Conservation (phyloP, 2,113 vertebrate species). For the Leptosomus discolor region DNA sequence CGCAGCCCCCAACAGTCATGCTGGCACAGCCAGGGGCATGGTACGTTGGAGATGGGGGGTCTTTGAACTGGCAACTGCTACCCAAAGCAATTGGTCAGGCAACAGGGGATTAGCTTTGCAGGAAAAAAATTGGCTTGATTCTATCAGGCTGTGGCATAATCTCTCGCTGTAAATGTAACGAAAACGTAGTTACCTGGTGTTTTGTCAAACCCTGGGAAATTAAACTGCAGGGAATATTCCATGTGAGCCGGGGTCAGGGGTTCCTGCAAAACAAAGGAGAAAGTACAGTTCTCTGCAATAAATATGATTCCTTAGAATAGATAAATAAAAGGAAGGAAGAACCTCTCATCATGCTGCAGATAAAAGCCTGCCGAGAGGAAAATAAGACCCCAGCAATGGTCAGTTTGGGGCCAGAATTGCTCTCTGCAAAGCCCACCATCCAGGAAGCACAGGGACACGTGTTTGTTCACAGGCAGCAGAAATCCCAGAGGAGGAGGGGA, state of each 20-base stretch:
- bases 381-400: not conserved
- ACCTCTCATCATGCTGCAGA: not conserved
- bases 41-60: not conserved
- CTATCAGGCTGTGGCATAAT: not conserved
- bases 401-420: not conserved
- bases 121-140: not conserved
- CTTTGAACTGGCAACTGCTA: slow-evolving; percentile 28
- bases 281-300: not conserved
- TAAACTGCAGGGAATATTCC: not conserved
- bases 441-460: slow-evolving; percentile 14
- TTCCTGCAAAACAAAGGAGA: slow-evolving; percentile 36
- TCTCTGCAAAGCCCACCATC: not conserved
- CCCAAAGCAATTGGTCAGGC: not conserved
- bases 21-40: not conserved
- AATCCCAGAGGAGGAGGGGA: slow-evolving; percentile 42
- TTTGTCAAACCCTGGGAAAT: slow-evolving; percentile 13
- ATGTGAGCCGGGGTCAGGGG: not conserved
- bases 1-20: not conserved
- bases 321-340: slow-evolving; percentile 52
- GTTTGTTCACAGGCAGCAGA: slow-evolving; percentile 47
- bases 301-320: not conserved
- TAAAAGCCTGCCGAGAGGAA: not conserved
- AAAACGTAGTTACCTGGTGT: not conserved
- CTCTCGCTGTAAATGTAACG: not conserved
- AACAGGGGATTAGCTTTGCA: not conserved